Evolutionary conservation across 2,888 invertebrate genomes (phyloP), one percentile per base, ranked within the genome.

Genomic region (Eupithecia insigniata): DNA sequence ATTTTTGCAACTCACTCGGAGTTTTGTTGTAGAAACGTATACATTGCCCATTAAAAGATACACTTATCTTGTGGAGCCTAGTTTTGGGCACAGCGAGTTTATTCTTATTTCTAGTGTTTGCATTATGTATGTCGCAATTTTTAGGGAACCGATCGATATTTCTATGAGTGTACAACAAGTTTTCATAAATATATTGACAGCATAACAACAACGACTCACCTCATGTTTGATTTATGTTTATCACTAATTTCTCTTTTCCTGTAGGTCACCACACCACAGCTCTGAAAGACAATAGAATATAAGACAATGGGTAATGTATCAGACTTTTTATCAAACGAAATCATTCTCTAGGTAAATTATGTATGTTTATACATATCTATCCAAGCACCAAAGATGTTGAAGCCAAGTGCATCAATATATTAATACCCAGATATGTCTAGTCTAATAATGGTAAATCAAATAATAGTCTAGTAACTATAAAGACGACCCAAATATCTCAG

Each of bases 211-310:
- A 22, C 5, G 1, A 26, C 64, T 64, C 10, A 64, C 64, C 64
- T 64, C 64, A 64, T 64, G 32, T 30, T 64, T 36, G 62, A 18
- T 64, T 32, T 64, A n/a, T 64, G 18, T 36, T 64, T 36, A n/a
- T 36, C n/a, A 34, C 62, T n/a, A n/a, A 36, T 36, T 30, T 64
- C 22, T 36, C 36, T 64, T 64, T 34, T 36, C 64, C 34, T 10
- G 62, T 58, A 3, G 58, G 58, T 14, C n/a, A 36, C 12, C 12
- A 7, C 60, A 18, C 60, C 30, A 60, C 16, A 22, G 30, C 30
- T 16, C 60, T 60, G 60, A 30, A 60, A 39, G 22, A 69, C 30
- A 46, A 55, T 65, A 26, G 60, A 7, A 26, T 26, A 26, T 55
- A 10, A 26, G 3, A 12, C 3, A 26, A 26, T 26, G 5, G 12